phyloP scores from a whole-genome alignment of 2,888 invertebrate genomes.

The Pycnomerus fuliginosus region DNA sequence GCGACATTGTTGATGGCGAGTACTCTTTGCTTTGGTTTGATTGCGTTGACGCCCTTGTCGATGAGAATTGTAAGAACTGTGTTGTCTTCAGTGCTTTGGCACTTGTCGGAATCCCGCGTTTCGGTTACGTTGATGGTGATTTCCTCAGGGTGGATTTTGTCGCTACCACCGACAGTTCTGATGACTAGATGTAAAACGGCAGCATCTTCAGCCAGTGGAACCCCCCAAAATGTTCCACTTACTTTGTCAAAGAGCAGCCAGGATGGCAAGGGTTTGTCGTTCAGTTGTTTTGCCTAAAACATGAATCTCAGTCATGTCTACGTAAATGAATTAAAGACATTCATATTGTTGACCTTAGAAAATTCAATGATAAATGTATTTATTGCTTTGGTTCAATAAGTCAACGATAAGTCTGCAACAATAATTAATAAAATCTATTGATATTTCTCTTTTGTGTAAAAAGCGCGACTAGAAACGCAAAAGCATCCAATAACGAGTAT shows the following conservation, averaged over 20 bases:
- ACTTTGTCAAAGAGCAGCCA: conserved; percentile 74
- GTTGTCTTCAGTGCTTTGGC: conserved; percentile 44
- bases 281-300: conserved; percentile 50
- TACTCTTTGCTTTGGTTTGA: conserved; percentile 65
- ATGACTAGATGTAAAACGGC: conserved; percentile 67
- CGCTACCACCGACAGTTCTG: conserved; percentile 56
- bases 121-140: conserved; percentile 66
- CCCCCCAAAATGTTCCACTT: conserved; percentile 71
- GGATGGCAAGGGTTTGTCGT: conserved; percentile 56
- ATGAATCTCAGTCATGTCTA: conserved; percentile 4
- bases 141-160: conserved; percentile 60
- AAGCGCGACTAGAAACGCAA: too few species aligned
- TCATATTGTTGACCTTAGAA: conserved; percentile 7
- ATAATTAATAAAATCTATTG: conserved; percentile 12
- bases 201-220: conserved; percentile 67
- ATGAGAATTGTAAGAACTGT: conserved; percentile 65
- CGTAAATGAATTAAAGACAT: conserved; percentile 1
- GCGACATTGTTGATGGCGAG: conserved; percentile 69
- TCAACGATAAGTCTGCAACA: conserved; percentile 10
- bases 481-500: too few species aligned
- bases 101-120: conserved; percentile 35
- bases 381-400: conserved; percentile 10
- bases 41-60: conserved; percentile 64
- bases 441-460: too few species aligned
- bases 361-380: conserved; percentile 10